Conservation (phyloP, 2,888 invertebrate genomes). For the Nudaria mundana region DNA sequence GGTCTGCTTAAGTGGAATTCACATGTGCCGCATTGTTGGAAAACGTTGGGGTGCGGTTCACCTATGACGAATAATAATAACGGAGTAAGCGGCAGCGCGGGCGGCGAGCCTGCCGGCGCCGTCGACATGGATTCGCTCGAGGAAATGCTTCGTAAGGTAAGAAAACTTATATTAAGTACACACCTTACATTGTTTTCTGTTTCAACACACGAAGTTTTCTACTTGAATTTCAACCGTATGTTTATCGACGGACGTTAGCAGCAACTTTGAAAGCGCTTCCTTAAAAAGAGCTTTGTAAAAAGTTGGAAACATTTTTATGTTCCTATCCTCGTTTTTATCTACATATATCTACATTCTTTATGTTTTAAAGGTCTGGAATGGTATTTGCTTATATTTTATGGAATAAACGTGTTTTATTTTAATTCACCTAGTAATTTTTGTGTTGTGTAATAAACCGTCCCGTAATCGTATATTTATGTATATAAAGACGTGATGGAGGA, state of each 20-base stretch:
- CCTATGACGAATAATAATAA: conserved; percentile 84
- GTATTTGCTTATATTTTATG: too few species aligned
- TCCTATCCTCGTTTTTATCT: neutral
- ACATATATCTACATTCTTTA: neutral
- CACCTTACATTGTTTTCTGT: conserved; percentile 16
- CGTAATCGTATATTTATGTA: too few species aligned
- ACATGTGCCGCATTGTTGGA: conserved; percentile 39
- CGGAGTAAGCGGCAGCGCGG: conserved; percentile 81
- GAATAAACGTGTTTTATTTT: too few species aligned
- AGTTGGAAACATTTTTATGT: conserved; percentile 1
- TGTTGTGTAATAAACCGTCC: too few species aligned
- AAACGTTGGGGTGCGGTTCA: conserved; percentile 58
- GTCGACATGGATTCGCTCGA: conserved; percentile 89
- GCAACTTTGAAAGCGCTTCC: conserved; percentile 6
- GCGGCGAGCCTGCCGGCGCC: conserved; percentile 82
- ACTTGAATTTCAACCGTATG: conserved; percentile 12
- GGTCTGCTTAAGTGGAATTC: conserved; percentile 35
- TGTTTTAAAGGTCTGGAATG: neutral
- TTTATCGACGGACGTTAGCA: conserved; percentile 10
- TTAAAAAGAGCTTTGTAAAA: neutral
- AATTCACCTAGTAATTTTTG: too few species aligned
- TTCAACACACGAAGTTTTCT: conserved; percentile 19
- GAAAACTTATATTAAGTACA: conserved; percentile 28
- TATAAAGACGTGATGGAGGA: too few species aligned
- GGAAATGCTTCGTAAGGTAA: conserved; percentile 90